Evolutionary conservation across 1,140 invertebrate species (phyloP), one percentile per base, ranked within the genome.

Genomic region (Subanguina moxae): DNA sequence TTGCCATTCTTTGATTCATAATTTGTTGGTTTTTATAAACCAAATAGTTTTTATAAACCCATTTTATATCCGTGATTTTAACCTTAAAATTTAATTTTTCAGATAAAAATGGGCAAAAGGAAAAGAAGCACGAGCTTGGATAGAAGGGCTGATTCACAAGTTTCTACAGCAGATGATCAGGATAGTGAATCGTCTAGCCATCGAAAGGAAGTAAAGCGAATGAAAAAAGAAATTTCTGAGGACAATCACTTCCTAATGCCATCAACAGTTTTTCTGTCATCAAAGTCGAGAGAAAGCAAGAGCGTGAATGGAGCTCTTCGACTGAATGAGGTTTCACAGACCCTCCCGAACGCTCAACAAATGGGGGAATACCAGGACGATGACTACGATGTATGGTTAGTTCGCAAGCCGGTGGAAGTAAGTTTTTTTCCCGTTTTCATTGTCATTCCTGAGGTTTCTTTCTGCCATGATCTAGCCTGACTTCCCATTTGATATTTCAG

Each of bases 381-480:
- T 17, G 23, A 48, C 13, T 56, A 70, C 7, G 19, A 25, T 23
- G 38, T 68, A 21, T 70, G 68, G 68, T 56, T 70, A 45, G 38
- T 70, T 13, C 27, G 68, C 13, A 70, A 70, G 42, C 68, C 66
- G 25, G 64, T 25, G 27, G 59, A 68, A 48, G 66, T 68, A 3
- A 52, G 48, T 52, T 19, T 21, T 52, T 52, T 52, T 52, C n/a
- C 3, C 8, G n/a, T 52, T 15, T 52, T 15, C 15, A 21, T 19
- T 52, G 3, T 52, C 15, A 15, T 25, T 21, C 48, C n/a, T n/a
- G n/a, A n/a, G n/a, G n/a, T n/a, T n/a, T n/a, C n/a, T n/a, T n/a
- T n/a, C n/a, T n/a, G n/a, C n/a, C n/a, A n/a, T n/a, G n/a, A n/a
- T n/a, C n/a, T n/a, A n/a, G n/a, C n/a, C n/a, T n/a, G n/a, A n/a